These are phyloP conservation scores for Coregonus clupeaformis DNA, from an alignment of 2,113 vertebrate species.

Conservation along the genomic window DNA sequence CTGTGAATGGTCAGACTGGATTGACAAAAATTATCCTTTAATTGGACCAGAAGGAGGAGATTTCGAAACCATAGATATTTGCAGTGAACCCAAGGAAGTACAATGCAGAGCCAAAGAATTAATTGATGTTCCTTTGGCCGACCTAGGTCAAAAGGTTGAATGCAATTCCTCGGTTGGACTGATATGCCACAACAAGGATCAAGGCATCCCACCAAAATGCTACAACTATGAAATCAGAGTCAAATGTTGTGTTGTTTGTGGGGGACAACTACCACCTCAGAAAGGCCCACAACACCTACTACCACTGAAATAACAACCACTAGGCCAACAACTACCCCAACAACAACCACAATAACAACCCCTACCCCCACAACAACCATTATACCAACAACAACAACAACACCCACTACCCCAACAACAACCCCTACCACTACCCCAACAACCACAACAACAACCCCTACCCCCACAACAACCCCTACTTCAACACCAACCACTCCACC, in stretches of 20 bases:
- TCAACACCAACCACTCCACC: no score
- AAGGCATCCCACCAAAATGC: slow-evolving; percentile 6
- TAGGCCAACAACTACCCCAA: no score
- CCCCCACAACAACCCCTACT: neutral
- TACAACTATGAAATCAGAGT: no score
- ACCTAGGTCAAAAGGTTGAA: slow-evolving; percentile 23
- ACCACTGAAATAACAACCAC: no score
- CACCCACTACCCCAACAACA: neutral
- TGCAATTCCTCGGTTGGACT: slow-evolving; percentile 38
- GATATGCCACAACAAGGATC: slow-evolving; percentile 59
- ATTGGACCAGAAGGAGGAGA: no score
- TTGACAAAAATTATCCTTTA: no score
- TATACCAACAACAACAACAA: neutral
- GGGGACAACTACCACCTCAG: no score
- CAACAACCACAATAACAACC: slow-evolving; percentile 44
- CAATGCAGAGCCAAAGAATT: slow-evolving; percentile 18
- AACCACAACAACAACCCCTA: neutral
- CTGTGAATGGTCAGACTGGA: no score
- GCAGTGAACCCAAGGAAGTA: slow-evolving; percentile 33
- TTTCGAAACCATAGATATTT: slow-evolving; percentile 25
- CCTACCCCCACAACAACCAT: neutral
- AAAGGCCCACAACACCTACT: no score
- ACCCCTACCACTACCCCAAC: neutral
- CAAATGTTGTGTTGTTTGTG: no score
- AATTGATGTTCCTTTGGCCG: neutral